phyloP scores from a whole-genome alignment of 2,888 invertebrate genomes.

The Brachypterus glaber region DNA sequence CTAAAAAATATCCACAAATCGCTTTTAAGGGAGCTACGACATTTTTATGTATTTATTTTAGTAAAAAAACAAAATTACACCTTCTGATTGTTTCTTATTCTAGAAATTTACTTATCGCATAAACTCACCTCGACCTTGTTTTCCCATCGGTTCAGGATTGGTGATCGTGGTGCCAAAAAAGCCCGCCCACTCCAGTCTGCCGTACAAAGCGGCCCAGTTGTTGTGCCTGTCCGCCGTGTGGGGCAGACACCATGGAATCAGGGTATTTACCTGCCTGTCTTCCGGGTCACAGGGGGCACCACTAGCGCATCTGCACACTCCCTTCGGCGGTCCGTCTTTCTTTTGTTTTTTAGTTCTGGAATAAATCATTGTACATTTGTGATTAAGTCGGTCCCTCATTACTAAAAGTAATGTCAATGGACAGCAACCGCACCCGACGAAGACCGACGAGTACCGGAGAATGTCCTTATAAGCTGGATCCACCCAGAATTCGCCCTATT shows the following conservation, averaged over 20 bases:
- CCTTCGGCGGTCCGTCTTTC: slow-evolving; percentile 46
- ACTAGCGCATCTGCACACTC: slow-evolving; percentile 68
- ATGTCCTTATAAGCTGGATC: no score
- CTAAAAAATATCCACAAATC: no score
- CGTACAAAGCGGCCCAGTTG: slow-evolving; percentile 80
- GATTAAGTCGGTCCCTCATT: no score
- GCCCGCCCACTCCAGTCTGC: slow-evolving; percentile 71
- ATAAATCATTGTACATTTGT: background rate
- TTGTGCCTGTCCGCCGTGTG: slow-evolving; percentile 80
- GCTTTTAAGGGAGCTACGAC: no score
- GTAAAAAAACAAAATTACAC: no score
- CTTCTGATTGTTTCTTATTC: no score
- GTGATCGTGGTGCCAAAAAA: slow-evolving; percentile 78
- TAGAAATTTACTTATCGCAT: no score
- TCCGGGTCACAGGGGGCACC: slow-evolving; percentile 56
- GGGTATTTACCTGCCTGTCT: slow-evolving; percentile 70
- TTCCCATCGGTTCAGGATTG: slow-evolving; percentile 86
- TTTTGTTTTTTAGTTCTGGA: slow-evolving; percentile 43
- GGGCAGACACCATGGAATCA: slow-evolving; percentile 83
- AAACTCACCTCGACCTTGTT: slow-evolving; percentile 60
- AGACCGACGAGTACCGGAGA: no score
- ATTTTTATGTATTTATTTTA: no score
- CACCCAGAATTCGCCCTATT: no score
- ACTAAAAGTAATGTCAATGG: no score
- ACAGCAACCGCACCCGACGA: no score